Percentiles rank a stretch among this genome's conserved stretches.
Evolutionary conservation across 2,113 vertebrate genomes (phyloP).

Genomic region (Rissa tridactyla): DNA sequence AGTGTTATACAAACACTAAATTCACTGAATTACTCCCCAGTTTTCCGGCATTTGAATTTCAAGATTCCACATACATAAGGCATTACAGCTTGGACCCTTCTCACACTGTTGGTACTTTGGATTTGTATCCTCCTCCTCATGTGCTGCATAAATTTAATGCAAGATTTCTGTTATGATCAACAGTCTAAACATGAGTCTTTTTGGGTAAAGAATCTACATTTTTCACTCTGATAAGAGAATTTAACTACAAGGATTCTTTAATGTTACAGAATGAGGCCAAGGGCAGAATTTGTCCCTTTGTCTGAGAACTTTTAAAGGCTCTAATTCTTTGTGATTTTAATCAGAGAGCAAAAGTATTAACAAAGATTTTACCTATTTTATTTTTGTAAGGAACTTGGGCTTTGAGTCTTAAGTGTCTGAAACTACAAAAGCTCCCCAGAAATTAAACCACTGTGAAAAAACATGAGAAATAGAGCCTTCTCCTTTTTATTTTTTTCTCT

Average conservation of each 20-base stretch:
- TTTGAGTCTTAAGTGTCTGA: not conserved
- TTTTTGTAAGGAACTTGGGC: not conserved
- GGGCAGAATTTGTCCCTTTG: not conserved
- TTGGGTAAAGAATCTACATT: not conserved
- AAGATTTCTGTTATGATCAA: not conserved
- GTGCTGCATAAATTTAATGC: not conserved
- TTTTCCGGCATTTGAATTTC: not conserved
- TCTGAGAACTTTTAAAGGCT: not conserved
- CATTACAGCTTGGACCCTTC: not conserved
- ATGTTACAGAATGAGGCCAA: not conserved
- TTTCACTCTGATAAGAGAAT: not conserved
- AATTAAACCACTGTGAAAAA: not conserved
- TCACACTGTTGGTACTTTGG: not conserved
- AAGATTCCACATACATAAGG: not conserved
- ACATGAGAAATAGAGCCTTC: fast-evolving
- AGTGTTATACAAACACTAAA: not conserved
- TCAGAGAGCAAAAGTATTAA: not conserved
- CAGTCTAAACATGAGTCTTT: not conserved
- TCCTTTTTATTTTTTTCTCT: not conserved
- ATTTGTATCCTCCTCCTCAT: not conserved
- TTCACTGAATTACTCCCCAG: not conserved
- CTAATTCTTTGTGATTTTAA: not conserved
- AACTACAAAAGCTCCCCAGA: not conserved
- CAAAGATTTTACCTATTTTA: not conserved
- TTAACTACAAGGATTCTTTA: not conserved